These are phyloP conservation scores for Labrus mixtus DNA, from an alignment of 2,113 vertebrate genomes.

Conservation along the genomic window DNA sequence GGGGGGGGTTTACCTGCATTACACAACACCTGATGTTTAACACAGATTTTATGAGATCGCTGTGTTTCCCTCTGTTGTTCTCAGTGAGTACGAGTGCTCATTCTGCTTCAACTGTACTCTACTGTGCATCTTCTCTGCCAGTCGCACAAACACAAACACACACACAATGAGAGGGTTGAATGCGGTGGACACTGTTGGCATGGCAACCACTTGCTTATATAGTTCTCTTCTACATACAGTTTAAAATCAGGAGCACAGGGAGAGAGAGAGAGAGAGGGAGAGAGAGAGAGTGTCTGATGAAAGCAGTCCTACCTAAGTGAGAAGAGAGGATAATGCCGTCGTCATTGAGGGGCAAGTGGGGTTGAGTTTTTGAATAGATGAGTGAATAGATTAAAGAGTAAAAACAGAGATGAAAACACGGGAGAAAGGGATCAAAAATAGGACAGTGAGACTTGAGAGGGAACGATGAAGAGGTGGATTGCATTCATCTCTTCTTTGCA, in stretches of 20 bases:
- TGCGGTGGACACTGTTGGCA: conserved; percentile 75
- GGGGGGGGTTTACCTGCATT: background rate
- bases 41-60: conserved; percentile 41
- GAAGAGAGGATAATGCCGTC: background rate
- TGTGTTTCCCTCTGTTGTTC: conserved; percentile 47
- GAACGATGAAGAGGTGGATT: conserved; percentile 5
- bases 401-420: conserved; percentile 11
- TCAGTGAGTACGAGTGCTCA: conserved; percentile 53
- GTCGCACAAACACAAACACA: conserved; percentile 30
- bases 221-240: conserved; percentile 66
- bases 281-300: conserved; percentile 38
- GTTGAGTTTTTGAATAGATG: conserved; percentile 8
- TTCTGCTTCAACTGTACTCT: conserved; percentile 40
- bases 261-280: conserved; percentile 27
- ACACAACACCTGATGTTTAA: conserved; percentile 49
- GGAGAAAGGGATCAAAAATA: conserved; percentile 19
- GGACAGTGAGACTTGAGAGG: conserved; percentile 6
- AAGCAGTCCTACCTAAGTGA: conserved; percentile 5
- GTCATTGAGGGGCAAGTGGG: background rate
- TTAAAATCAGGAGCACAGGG: conserved; percentile 51
- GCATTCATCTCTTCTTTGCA: conserved; percentile 14
- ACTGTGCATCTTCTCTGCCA: conserved; percentile 37
- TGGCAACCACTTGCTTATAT: conserved; percentile 82
- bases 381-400: conserved; percentile 40
- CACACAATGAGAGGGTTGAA: conserved; percentile 58